Evolutionary conservation across 2,888 invertebrate species (phyloP).

Genomic region (Cryptocheilus praepositus): DNA sequence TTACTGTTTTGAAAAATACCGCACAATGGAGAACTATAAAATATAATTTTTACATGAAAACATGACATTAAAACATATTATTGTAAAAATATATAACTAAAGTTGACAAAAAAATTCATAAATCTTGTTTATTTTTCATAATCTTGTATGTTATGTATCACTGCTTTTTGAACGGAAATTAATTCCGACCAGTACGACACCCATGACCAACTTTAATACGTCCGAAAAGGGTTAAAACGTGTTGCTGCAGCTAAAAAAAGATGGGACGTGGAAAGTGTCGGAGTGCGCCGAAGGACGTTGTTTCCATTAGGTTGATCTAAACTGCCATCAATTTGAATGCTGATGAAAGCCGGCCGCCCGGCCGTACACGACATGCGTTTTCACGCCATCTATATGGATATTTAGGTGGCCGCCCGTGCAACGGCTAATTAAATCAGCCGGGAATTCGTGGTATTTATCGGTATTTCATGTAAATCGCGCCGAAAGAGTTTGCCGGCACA

Average conservation of each 20-base stretch:
- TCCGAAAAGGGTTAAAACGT: neutral
- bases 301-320: conserved; percentile 52
- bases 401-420: conserved; percentile 40
- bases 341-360: conserved; percentile 55
- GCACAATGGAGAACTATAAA: too few relatives aligned
- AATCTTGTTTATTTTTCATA: too few relatives aligned
- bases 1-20: too few relatives aligned
- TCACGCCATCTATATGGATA: conserved; percentile 63
- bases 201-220: too few relatives aligned
- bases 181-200: too few relatives aligned
- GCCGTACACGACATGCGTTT: conserved; percentile 49
- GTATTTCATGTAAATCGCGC: conserved; percentile 64
- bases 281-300: conserved; percentile 1
- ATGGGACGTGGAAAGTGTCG: neutral
- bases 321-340: conserved; percentile 61
- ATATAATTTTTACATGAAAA: too few relatives aligned
- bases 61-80: too few relatives aligned
- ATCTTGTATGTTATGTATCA: too few relatives aligned
- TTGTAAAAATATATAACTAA: too few relatives aligned
- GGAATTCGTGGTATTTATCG: conserved; percentile 65
- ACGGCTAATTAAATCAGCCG: conserved; percentile 64
- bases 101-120: too few relatives aligned
- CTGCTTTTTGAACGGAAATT: too few relatives aligned
- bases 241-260: neutral
- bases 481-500: neutral